These are phyloP conservation scores for Sylvicola cinctus DNA, from an alignment of 2,888 invertebrate species.

Conservation along the genomic window DNA sequence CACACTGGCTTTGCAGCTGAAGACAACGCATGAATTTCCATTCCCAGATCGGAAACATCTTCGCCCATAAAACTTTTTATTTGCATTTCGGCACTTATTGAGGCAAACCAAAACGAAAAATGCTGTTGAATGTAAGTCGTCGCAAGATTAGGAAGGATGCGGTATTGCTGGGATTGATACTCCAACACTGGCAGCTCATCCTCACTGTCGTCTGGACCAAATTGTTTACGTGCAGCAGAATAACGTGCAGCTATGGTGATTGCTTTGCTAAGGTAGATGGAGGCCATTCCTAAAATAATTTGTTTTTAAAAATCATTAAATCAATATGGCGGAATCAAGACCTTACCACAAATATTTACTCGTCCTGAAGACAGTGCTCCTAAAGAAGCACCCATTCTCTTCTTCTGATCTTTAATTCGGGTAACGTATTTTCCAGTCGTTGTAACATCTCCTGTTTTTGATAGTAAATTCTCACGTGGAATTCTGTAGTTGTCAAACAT, in stretches of 20 bases:
- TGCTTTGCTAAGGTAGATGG: slow-evolving; percentile 45
- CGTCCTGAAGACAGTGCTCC: slow-evolving; percentile 69
- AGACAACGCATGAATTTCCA: slow-evolving; percentile 59
- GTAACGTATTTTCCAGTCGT: slow-evolving; percentile 63
- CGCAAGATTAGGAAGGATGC: slow-evolving; percentile 55
- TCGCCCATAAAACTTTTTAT: slow-evolving; percentile 26
- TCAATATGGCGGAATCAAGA: slow-evolving; percentile 3
- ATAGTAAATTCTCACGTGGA: slow-evolving; percentile 58
- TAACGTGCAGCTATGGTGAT: slow-evolving; percentile 71
- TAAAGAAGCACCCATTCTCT: slow-evolving; percentile 65
- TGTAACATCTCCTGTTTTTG: slow-evolving; percentile 71
- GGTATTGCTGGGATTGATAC: slow-evolving; percentile 78
- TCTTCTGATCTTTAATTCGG: slow-evolving; percentile 59
- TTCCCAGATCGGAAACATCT: slow-evolving; percentile 26
- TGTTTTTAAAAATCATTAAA: background rate
- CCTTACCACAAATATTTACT: slow-evolving; percentile 42
- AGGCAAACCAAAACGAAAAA: slow-evolving; percentile 35
- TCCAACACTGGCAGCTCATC: slow-evolving; percentile 73
- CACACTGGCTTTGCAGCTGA: slow-evolving; percentile 56
- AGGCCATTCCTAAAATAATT: slow-evolving; percentile 24
- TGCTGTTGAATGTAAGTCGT: slow-evolving; percentile 39
- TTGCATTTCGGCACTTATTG: slow-evolving; percentile 27
- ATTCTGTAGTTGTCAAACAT: slow-evolving; percentile 64
- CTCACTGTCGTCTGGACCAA: slow-evolving; percentile 44
- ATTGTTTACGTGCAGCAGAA: slow-evolving; percentile 70